Percentiles rank a stretch among this genome's conserved stretches.
Conservation (phyloP, 2,888 invertebrate genomes). For the Orchesellides sinensis region DNA sequence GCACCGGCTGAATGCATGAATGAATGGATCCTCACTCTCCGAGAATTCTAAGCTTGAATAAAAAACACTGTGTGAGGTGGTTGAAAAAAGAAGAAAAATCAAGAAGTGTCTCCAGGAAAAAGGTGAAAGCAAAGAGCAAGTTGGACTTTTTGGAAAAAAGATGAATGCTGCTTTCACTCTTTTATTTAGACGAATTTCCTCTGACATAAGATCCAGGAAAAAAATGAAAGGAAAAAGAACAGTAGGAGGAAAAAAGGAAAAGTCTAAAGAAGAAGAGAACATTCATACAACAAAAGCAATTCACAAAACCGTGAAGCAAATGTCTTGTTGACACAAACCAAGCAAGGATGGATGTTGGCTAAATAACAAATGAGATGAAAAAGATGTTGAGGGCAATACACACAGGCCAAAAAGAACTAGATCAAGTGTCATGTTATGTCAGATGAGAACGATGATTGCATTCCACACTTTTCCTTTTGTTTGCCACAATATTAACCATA, state of each 20-base stretch:
- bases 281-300: no score
- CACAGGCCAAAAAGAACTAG: conserved; percentile 20
- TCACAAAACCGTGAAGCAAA: no score
- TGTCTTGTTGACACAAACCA: conserved; percentile 18
- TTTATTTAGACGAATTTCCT: background rate
- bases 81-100: no score
- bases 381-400: no score
- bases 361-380: conserved; percentile 24
- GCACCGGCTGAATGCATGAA: no score
- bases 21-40: no score
- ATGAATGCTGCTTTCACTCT: background rate
- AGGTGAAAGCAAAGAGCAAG: background rate
- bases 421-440: conserved; percentile 45
- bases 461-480: conserved; percentile 10
- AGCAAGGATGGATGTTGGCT: conserved; percentile 4
- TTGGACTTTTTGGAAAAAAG: no score
- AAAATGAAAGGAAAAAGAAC: background rate
- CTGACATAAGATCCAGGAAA: no score
- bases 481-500: no score
- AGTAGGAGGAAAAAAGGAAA: background rate
- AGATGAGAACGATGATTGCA: conserved; percentile 30
- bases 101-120: no score
- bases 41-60: no score
- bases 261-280: background rate
- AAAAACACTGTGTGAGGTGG: no score